A percentile compares a stretch with the other conserved stretches of the same genome.
phyloP scores from a whole-genome alignment of 2,797 vertebrate species.

The Nyctalus aviator region DNA sequence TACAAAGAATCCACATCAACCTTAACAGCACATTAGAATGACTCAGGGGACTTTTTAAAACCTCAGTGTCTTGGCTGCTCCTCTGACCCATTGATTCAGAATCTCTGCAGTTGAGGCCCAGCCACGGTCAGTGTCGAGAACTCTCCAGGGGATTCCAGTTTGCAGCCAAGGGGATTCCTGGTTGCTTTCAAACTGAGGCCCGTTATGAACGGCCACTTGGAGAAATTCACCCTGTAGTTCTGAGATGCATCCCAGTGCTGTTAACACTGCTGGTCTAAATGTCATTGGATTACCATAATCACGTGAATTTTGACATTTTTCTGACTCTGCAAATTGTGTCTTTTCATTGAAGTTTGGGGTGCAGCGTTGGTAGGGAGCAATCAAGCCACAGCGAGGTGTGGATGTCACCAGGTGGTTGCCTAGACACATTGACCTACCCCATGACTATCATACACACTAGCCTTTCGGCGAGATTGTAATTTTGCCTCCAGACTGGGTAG shows the following conservation, averaged over 20 bases:
- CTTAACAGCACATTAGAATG: background rate
- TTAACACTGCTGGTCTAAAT: background rate
- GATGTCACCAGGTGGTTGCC: background rate
- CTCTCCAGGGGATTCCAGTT: background rate
- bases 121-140: background rate
- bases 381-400: background rate
- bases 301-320: background rate
- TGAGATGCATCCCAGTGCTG: background rate
- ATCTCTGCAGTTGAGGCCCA: background rate
- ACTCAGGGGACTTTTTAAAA: background rate
- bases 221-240: background rate
- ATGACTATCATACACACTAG: rapidly evolving
- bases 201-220: background rate
- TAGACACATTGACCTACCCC: background rate
- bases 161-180: background rate
- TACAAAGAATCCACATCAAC: background rate
- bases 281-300: background rate
- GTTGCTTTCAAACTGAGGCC: background rate
- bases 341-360: background rate
- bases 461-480: background rate
- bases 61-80: background rate
- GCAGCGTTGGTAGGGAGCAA: background rate
- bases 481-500: background rate
- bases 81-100: background rate
- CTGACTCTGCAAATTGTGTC: background rate